A percentile compares a stretch with the other conserved stretches of the same genome.
Conservation (phyloP, 2,113 vertebrate genomes). For the Carlito syrichta region DNA sequence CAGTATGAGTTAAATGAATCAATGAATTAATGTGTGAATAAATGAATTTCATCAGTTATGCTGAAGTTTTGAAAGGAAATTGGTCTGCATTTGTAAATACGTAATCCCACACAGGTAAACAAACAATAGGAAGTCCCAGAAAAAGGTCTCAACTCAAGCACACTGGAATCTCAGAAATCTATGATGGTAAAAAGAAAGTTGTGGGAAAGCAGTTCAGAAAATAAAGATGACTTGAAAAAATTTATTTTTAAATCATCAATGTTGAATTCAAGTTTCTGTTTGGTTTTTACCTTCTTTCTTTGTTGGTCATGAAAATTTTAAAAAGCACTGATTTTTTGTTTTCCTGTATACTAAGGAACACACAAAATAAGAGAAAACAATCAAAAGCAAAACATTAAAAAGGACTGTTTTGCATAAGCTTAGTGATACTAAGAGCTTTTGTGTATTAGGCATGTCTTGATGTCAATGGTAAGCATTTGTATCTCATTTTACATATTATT, state of each 20-base stretch:
- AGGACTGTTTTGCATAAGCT: neutral
- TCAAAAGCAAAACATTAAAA: neutral
- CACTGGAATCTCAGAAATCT: neutral
- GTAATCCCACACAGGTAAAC: neutral
- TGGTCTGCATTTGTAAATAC: neutral
- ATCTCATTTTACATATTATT: neutral
- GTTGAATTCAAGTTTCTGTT: neutral
- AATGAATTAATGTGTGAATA: neutral
- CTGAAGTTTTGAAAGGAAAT: neutral
- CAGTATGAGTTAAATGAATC: neutral
- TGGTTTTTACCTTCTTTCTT: neutral
- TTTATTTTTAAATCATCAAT: neutral
- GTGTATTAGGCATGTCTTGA: neutral
- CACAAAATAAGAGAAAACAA: slow-evolving; percentile 21
- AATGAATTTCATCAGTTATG: neutral
- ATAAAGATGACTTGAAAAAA: neutral
- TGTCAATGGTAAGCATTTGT: neutral
- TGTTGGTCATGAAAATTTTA: neutral
- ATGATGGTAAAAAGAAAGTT: neutral
- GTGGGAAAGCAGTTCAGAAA: neutral
- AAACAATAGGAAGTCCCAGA: neutral
- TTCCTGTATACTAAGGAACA: neutral
- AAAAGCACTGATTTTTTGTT: neutral
- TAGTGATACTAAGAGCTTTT: neutral
- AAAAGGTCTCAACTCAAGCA: neutral